Percentiles rank a stretch among this genome's conserved stretches.
Evolutionary conservation across 2,888 invertebrate species (phyloP).

Genomic region (Nipponacmea schrenckii): DNA sequence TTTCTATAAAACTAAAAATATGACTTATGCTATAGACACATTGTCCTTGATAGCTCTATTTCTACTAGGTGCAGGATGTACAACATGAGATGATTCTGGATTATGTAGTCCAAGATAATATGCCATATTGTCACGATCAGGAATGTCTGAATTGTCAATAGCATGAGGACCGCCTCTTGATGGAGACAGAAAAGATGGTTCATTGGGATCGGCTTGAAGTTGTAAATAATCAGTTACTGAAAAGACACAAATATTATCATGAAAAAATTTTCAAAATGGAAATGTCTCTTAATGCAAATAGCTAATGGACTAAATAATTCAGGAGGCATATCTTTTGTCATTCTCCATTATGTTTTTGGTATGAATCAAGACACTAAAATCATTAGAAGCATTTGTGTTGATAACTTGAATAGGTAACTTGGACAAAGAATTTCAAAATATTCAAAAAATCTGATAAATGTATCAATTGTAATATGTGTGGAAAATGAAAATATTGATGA

Average conservation of each 20-base stretch:
- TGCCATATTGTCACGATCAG: slow-evolving; percentile 45
- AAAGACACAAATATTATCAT: slow-evolving; percentile 12
- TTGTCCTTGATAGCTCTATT: slow-evolving; percentile 43
- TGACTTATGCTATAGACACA: slow-evolving; percentile 26
- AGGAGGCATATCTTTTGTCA: too few species aligned
- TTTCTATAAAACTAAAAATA: too few species aligned
- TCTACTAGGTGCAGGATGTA: slow-evolving; percentile 40
- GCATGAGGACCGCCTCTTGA: slow-evolving; percentile 13
- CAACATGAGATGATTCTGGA: slow-evolving; percentile 19
- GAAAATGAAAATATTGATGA: not conserved
- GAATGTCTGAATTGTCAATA: slow-evolving; percentile 36
- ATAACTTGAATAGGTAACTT: too few species aligned
- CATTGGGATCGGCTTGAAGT: slow-evolving; percentile 14
- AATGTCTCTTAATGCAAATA: too few species aligned
- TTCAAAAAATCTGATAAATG: not conserved
- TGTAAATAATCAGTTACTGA: slow-evolving; percentile 2
- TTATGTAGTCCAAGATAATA: slow-evolving; percentile 43
- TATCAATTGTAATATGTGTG: not conserved
- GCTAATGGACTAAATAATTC: too few species aligned
- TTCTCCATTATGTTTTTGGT: slow-evolving; percentile 8
- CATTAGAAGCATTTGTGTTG: too few species aligned
- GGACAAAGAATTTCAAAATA: too few species aligned
- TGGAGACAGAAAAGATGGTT: slow-evolving; percentile 30
- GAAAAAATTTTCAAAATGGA: not conserved
- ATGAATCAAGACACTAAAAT: too few species aligned